Conservation (phyloP, 2,888 invertebrate genomes). For the Caenorhabditis imperialis region DNA sequence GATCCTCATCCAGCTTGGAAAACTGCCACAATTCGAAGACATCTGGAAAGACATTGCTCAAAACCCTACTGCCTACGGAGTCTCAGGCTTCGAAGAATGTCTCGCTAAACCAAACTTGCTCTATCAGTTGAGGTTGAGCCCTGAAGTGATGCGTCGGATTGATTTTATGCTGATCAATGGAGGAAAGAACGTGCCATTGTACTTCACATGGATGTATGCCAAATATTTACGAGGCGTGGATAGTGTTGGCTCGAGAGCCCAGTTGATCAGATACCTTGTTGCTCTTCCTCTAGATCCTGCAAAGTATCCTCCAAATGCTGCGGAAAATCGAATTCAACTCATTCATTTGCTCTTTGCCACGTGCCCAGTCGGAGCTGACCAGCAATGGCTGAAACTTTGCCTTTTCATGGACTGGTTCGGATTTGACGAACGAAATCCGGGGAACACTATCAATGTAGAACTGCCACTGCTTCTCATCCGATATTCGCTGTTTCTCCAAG, state of each 20-base stretch:
- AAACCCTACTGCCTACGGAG: constrained; percentile 28
- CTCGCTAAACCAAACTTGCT: constrained; percentile 20
- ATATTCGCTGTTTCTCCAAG: constrained; percentile 41
- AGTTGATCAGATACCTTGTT: constrained; percentile 89
- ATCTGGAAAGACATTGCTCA: constrained; percentile 62
- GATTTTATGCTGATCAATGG: constrained; percentile 30
- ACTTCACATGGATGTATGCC: constrained; percentile 37
- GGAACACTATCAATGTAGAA: constrained; percentile 24
- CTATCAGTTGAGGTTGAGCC: constrained; percentile 11
- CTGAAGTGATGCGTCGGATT: constrained; percentile 30
- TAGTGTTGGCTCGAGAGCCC: constrained; percentile 90
- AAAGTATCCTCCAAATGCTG: constrained; percentile 6
- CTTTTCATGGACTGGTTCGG: constrained; percentile 92
- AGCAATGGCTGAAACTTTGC: constrained; percentile 86
- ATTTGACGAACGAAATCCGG: constrained; percentile 33
- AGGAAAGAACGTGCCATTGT: constrained; percentile 21
- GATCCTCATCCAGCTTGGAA: constrained; percentile 61
- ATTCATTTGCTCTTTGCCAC: constrained; percentile 46
- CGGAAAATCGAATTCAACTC: constrained; percentile 52
- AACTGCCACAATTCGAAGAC: constrained; percentile 56
- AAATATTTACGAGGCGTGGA: constrained; percentile 87
- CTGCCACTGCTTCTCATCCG: constrained; percentile 32
- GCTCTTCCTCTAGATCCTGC: constrained; percentile 13
- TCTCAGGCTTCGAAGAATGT: constrained; percentile 23
- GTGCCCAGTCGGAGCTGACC: constrained; percentile 45